Evolutionary conservation across 30 jellyfish, hydroid and myxozoan species (phyloP).

Genomic region (Catostylus mosaicus): DNA sequence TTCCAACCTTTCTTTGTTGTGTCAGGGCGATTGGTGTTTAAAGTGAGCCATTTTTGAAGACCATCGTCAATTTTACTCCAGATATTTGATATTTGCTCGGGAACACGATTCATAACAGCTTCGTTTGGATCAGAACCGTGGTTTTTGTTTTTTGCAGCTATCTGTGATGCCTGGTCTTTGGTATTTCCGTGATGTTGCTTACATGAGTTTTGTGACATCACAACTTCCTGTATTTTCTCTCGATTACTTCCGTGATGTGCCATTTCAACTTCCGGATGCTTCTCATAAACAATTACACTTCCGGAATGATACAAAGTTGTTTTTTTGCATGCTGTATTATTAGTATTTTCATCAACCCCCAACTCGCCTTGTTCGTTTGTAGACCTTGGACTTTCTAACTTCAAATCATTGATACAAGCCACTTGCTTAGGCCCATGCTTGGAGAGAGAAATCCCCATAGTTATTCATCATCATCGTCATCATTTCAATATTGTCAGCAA

Average conservation of each 20-base stretch:
- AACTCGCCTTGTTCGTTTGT: too few species aligned
- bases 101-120: not conserved
- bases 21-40: conserved; percentile 24
- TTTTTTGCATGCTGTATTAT: too few species aligned
- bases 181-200: not conserved
- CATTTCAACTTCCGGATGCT: not conserved
- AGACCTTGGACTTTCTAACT: too few species aligned
- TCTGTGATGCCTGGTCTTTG: too few species aligned
- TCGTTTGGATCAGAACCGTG: not conserved
- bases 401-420: too few species aligned
- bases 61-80: conserved; percentile 38
- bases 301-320: too few species aligned
- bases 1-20: conserved; percentile 62
- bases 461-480: too few species aligned
- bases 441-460: too few species aligned
- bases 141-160: not conserved
- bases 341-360: too few species aligned
- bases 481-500: too few species aligned
- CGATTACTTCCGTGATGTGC: not conserved
- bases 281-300: not conserved
- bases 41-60: conserved; percentile 13
- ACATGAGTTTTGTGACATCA: not conserved
- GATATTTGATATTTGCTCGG: not conserved
- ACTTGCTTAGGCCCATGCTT: too few species aligned
- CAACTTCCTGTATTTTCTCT: not conserved